Percentiles rank a stretch among this genome's conserved stretches.
phyloP scores from a whole-genome alignment of 2,113 vertebrate genomes.

The Regulus satrapa region DNA sequence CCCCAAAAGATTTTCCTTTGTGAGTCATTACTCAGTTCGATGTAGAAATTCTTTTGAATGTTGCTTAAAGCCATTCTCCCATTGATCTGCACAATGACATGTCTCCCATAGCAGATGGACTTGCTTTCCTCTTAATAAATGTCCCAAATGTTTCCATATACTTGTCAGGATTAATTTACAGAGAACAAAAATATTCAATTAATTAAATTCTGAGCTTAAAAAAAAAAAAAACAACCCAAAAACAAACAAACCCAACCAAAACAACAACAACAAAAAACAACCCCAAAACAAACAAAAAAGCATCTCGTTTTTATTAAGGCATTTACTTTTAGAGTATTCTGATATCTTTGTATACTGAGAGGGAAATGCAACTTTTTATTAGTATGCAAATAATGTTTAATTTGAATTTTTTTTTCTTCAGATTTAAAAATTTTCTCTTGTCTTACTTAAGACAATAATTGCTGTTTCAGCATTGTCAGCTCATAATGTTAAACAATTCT shows the following conservation, averaged over 20 bases:
- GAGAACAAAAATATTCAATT: not conserved
- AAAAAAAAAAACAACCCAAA: no score
- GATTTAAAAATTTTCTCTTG: not conserved
- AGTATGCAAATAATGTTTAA: not conserved
- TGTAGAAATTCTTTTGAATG: not conserved
- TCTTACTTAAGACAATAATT: not conserved
- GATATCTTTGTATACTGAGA: not conserved
- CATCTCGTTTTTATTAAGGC: not conserved
- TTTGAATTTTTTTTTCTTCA: not conserved
- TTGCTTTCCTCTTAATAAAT: not conserved
- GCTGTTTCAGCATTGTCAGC: not conserved
- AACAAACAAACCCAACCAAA: no score
- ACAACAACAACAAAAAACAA: no score
- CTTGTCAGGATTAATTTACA: not conserved
- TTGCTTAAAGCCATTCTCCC: not conserved
- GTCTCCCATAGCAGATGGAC: not conserved
- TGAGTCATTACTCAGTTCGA: not conserved
- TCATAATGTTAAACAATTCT: not conserved
- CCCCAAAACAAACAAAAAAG: no score
- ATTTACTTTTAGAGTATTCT: not conserved
- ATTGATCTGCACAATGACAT: not conserved
- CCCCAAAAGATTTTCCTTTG: not conserved
- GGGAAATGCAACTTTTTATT: not conserved
- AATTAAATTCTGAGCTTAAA: no score
- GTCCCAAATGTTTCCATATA: not conserved